phyloP scores from a whole-genome alignment of 1,140 invertebrate genomes.

The Campoletis sonorensis region DNA sequence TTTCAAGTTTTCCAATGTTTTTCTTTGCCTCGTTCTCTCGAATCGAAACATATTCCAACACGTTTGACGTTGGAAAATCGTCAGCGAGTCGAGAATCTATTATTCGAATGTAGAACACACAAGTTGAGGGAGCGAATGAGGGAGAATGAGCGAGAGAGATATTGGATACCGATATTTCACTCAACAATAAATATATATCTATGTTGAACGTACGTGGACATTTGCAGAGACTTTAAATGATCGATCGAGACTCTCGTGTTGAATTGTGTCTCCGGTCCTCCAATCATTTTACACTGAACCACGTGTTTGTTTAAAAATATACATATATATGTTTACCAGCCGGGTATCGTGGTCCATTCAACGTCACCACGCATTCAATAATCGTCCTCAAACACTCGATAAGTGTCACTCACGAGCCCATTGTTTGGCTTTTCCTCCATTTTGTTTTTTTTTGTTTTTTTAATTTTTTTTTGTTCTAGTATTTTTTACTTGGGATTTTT shows the following conservation, averaged over 20 bases:
- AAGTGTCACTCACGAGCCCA: not conserved
- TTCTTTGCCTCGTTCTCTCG: not conserved
- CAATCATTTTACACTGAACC: conserved; percentile 19
- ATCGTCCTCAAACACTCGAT: conserved; percentile 6
- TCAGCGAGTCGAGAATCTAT: conserved; percentile 63
- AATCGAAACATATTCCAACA: not conserved
- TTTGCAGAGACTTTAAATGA: conserved; percentile 58
- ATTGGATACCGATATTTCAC: conserved; percentile 50
- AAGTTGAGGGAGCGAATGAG: not conserved
- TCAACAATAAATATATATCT: not conserved
- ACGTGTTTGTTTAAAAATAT: not conserved
- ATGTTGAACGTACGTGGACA: conserved; percentile 60
- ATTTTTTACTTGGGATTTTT: not conserved
- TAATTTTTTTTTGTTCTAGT: not conserved
- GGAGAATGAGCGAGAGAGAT: conserved; percentile 29
- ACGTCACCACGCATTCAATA: not conserved
- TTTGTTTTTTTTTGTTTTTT: not conserved
- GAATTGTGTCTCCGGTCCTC: conserved; percentile 20
- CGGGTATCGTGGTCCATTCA: not conserved
- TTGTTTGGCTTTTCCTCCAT: too few species aligned
- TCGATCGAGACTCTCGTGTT: conserved; percentile 57
- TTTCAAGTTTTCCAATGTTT: not conserved
- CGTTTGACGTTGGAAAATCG: conserved; percentile 41
- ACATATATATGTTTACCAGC: not conserved
- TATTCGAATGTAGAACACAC: conserved; percentile 67